Conservation (phyloP, 2,797 vertebrate species). For the Megalops cyprinoides region DNA sequence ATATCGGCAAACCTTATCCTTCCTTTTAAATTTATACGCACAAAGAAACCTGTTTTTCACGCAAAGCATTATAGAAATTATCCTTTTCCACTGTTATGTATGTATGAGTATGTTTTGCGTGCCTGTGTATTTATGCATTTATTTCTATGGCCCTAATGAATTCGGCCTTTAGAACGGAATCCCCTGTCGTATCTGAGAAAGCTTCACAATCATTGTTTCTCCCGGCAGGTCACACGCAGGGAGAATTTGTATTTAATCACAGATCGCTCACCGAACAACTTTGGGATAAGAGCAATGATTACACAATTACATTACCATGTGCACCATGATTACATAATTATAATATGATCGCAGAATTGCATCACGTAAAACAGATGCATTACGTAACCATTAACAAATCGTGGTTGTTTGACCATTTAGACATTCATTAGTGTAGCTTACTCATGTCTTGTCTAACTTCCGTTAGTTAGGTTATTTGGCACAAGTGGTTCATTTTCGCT, state of each 20-base stretch:
- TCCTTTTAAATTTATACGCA: background rate
- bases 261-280: background rate
- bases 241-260: background rate
- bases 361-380: background rate
- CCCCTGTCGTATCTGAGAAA: background rate
- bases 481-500: too few species aligned
- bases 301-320: constrained; percentile 5
- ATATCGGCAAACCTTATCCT: too few species aligned
- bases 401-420: too few species aligned
- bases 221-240: background rate
- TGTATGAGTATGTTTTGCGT: background rate
- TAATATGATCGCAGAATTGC: background rate
- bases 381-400: background rate
- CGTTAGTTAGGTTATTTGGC: too few species aligned
- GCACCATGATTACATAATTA: background rate
- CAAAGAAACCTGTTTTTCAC: background rate
- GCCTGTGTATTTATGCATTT: too few species aligned
- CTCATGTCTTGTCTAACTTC: too few species aligned
- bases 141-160: background rate
- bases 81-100: background rate
- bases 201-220: background rate
- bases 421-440: too few species aligned
- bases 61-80: constrained; percentile 1
- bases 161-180: background rate
- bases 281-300: background rate